Conservation (phyloP, 1,140 invertebrate species). For the Aporrectodea caliginosa region DNA sequence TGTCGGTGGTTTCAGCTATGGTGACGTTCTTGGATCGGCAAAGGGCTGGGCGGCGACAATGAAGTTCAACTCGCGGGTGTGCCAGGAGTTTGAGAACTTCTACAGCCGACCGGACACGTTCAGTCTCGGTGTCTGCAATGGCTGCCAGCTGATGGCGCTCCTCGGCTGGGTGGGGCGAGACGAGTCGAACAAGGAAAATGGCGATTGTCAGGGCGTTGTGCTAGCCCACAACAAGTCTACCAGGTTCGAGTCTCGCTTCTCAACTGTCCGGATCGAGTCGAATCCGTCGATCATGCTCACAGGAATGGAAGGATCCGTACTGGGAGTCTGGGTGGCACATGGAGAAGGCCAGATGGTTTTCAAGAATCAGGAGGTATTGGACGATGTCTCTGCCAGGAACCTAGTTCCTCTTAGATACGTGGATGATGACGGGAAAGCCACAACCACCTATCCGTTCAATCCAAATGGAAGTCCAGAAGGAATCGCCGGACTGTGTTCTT, state of each 20-base stretch:
- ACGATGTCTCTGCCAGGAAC: constrained; percentile 61
- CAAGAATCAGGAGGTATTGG: constrained; percentile 57
- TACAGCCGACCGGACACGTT: constrained; percentile 74
- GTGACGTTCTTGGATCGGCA: constrained; percentile 91
- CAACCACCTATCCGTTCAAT: constrained; percentile 83
- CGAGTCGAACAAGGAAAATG: constrained; percentile 29
- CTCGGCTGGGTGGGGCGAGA: constrained; percentile 57
- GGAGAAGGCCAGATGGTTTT: constrained; percentile 76
- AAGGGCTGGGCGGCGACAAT: constrained; percentile 96
- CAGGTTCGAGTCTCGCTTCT: constrained; percentile 87
- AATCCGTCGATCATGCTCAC: constrained; percentile 77
- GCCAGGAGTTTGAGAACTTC: constrained; percentile 73
- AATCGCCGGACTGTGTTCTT: constrained; percentile 81
- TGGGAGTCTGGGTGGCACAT: constrained; percentile 96
- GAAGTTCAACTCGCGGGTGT: constrained; percentile 65
- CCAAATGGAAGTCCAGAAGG: constrained; percentile 79
- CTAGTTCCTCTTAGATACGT: constrained; percentile 77
- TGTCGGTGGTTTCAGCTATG: constrained; percentile 96
- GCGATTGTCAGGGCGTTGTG: constrained; percentile 63
- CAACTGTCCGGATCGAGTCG: constrained; percentile 69
- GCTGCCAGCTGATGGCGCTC: constrained; percentile 89
- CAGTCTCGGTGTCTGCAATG: constrained; percentile 94
- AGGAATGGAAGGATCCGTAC: constrained; percentile 75
- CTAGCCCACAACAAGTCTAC: constrained; percentile 82
- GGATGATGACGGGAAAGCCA: constrained; percentile 72